These are phyloP conservation scores for Apantesis nais DNA, from an alignment of 2,888 invertebrate species.

Conservation along the genomic window DNA sequence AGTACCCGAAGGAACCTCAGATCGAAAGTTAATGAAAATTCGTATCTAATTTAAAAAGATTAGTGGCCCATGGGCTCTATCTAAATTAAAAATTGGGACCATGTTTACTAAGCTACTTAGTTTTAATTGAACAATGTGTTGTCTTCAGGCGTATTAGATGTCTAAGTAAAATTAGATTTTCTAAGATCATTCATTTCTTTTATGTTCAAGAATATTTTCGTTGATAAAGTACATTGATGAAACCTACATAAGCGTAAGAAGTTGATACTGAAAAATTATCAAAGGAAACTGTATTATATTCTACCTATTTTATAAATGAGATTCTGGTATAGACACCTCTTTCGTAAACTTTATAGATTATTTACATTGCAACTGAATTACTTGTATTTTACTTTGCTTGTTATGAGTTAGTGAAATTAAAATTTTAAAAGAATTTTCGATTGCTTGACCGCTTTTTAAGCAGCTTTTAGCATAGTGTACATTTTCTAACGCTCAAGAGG, in stretches of 20 bases:
- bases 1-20: constrained; percentile 35
- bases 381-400: background rate
- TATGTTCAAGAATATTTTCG: background rate
- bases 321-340: background rate
- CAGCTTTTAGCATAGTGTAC: too few relatives aligned
- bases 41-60: constrained; percentile 47
- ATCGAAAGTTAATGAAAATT: constrained; percentile 42
- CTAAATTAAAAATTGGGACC: constrained; percentile 43
- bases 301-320: background rate
- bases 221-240: background rate
- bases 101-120: constrained; percentile 44
- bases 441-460: too few relatives aligned
- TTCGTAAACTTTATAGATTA: background rate
- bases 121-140: constrained; percentile 42
- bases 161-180: constrained; percentile 8
- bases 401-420: background rate
- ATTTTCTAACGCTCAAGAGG: background rate
- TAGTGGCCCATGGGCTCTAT: constrained; percentile 38
- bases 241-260: background rate
- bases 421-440: too few relatives aligned
- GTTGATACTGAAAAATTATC: background rate
- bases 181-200: background rate
- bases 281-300: background rate
- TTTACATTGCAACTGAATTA: background rate
- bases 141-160: constrained; percentile 13